Evolutionary conservation across 1,140 invertebrate species (phyloP).

Genomic region (Formica exsecta): DNA sequence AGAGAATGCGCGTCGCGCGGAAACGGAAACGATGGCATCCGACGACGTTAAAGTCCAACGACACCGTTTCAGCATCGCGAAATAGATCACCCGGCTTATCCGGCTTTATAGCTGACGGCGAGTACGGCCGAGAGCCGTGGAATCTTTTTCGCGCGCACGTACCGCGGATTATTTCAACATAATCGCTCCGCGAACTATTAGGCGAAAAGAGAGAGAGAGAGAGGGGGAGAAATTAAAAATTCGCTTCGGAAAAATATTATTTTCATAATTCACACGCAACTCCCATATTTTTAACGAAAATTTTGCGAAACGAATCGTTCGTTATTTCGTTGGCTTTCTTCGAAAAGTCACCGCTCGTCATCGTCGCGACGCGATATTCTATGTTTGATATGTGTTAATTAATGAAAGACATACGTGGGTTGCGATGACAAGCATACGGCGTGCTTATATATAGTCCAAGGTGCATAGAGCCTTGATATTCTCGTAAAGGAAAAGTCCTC

Average conservation of each 20-base stretch:
- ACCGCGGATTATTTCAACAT: slow-evolving; percentile 57
- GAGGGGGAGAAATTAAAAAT: slow-evolving; percentile 2
- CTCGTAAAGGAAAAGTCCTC: background rate
- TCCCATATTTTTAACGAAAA: background rate
- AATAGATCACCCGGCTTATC: slow-evolving; percentile 63
- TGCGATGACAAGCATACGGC: background rate
- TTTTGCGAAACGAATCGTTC: background rate
- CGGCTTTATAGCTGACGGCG: slow-evolving; percentile 48
- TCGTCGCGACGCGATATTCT: background rate
- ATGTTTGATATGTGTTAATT: background rate
- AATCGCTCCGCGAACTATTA: slow-evolving; percentile 36
- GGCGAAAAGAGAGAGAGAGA: background rate
- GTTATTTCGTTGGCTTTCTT: background rate
- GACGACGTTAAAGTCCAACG: slow-evolving; percentile 54
- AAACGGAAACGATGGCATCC: slow-evolving; percentile 53
- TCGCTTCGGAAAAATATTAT: slow-evolving; percentile 35
- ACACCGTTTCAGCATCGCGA: slow-evolving; percentile 58
- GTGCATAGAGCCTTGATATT: background rate
- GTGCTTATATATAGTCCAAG: no score
- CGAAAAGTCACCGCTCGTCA: no score
- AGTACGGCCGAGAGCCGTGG: slow-evolving; percentile 1
- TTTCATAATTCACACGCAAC: slow-evolving; percentile 21
- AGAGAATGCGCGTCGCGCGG: background rate
- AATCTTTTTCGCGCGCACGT: slow-evolving; percentile 51
- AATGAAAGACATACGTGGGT: background rate